Evolutionary conservation across 30 jellyfish, hydroid and myxozoan genomes (phyloP), one percentile per base, ranked within the genome.

Genomic region (Cassiopea andromeda): DNA sequence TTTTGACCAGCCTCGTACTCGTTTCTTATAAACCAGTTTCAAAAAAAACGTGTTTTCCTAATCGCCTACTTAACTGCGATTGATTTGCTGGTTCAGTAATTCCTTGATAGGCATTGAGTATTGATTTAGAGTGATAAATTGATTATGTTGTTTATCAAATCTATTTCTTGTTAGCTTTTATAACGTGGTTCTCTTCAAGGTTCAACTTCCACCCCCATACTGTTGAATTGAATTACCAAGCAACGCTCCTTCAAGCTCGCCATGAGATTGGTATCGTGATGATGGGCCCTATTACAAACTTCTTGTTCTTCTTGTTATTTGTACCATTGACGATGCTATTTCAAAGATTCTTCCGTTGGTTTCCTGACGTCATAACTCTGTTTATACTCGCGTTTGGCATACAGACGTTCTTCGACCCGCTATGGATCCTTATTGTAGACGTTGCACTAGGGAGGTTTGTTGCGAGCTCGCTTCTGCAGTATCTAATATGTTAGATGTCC

Each of bases 381-480:
- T 96, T 92, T 84, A 92, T 92, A 10, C 89, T 96, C 93, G 97
- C 99, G 50, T 96, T 87, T 85, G 99, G 99, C 7, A 83, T 96
- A 18, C 96, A 96, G 50, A 76, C 98, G 18, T 61, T 96, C 27
- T 75, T 96, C 58, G 98, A 96, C 61, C 99, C 99, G 7, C 60
- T 89, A 60, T 96, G 97, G 97, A 96, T 96, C 2, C 77, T 88
- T 18, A 68, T 85, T 6, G 97, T 94, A 13, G 99, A 96, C 91
- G 75, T 91, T 45, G 97, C 94, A 4, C 71, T 92, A 5, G 91
- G 89, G 79, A 83, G 98, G 99, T 92, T 17, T 9, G 73, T 64
- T 64, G 27, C 12, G 0, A 54, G 64, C 12, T 27, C 38, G 0
- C 38, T 27, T 27, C 0, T 27, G 38, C 38, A 27, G 38, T 27